Conservation (phyloP, 2,797 vertebrate genomes). For the Chelonia mydas region DNA sequence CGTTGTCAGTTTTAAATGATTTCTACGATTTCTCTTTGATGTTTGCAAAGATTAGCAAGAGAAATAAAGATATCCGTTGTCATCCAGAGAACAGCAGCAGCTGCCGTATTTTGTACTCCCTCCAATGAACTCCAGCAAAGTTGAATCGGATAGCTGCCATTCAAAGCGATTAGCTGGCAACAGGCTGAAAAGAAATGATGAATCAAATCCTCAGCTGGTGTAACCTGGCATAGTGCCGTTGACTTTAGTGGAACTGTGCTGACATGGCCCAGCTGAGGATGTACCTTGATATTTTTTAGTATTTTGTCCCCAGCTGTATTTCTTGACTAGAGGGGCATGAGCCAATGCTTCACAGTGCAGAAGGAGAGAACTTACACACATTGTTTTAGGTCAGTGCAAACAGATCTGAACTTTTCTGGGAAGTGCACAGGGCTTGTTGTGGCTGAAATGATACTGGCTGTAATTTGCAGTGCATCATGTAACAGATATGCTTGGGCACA, state of each 20-base stretch:
- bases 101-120: not conserved
- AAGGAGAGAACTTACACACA: not conserved
- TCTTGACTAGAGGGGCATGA: not conserved
- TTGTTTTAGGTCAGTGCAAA: conserved; percentile 10
- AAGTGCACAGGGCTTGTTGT: accelerated
- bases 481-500: not conserved
- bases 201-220: not conserved
- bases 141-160: conserved; percentile 15
- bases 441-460: not conserved
- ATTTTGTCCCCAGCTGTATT: accelerated
- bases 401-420: not conserved
- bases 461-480: not conserved
- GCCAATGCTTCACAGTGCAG: not conserved
- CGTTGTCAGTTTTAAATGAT: conserved; percentile 46
- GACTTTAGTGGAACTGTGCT: not conserved
- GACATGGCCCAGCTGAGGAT: conserved; percentile 13
- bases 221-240: conserved; percentile 6
- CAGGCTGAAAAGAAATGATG: conserved; percentile 9
- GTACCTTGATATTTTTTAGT: not conserved
- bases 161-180: conserved; percentile 27
- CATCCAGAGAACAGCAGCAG: not conserved
- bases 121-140: conserved; percentile 6
- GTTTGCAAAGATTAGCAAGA: conserved; percentile 35
- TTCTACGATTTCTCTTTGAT: conserved; percentile 34
- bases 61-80: conserved; percentile 8